Base-by-base conservation (phyloP, 2,888 invertebrate genomes). In the Tridacna gigas region DNA sequence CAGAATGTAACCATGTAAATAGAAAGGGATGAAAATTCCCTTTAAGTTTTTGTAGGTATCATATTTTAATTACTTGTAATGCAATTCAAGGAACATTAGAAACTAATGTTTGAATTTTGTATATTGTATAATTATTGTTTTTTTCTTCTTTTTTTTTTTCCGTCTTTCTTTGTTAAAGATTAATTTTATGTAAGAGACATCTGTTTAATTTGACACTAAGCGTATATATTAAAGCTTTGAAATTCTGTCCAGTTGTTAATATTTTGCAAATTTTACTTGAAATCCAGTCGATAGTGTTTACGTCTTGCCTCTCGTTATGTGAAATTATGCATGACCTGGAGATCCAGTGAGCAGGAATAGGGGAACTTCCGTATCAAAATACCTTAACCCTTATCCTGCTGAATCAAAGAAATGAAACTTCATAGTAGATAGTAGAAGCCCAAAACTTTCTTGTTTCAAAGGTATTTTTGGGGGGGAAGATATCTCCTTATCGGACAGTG, bases 201-300 rank as follows among this genome's bases (percentile, higher is more conserved):
- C 71, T 51, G 47, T 71, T 71, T 71, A 71, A 22, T 51, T 51
- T 22, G 67, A 56, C 37, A 71, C 22, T 22, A 71, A 47, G 71
- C 71, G 71, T 71, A 71, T 37, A 37, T 71, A 71, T 37, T 71
- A 71, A 71, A 71, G 71, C 71, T 71, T 71, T 37, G 45, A 65
- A 28, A 28, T 28, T 65, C 18, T 65, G 15, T 26, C 26, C 3
- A 12, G 65, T 65, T 12, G 25, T n/a, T 18, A 1, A 18, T n/a
- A 18, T 56, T 56, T 56, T 56, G 56, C 56, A n/a, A 56, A 20
- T n/a, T 9, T 20, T 20, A 56, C 56, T n/a, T 9, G 9, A 56
- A 18, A 2, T 56, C 56, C 56, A 56, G n/a, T 56, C 9, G 20
- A 9, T 37, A 37, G 37, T 37, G 37, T 37, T 37, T 37, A 37